A percentile compares a stretch with the other conserved stretches of the same genome.
Conservation (phyloP, 2,888 invertebrate species). For the Tenthredo scrophulariae region DNA sequence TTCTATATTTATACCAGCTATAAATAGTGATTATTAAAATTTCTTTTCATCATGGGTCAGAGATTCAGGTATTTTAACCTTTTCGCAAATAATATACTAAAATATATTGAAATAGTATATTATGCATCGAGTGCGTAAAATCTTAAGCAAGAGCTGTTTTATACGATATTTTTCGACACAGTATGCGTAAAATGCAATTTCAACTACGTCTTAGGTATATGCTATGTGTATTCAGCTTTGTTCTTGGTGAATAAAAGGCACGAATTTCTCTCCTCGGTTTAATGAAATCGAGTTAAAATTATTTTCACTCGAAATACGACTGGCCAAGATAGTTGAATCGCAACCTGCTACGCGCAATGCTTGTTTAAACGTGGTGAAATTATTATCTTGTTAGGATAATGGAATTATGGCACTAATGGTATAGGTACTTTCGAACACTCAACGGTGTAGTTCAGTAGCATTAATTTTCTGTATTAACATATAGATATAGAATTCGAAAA, state of each 20-base stretch:
- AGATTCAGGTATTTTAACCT: neutral
- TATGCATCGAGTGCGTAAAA: too few relatives aligned
- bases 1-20: neutral
- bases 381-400: neutral
- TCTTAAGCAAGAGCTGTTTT: too few relatives aligned
- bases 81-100: neutral
- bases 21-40: neutral
- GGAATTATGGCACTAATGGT: neutral
- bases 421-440: neutral
- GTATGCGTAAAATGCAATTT: too few relatives aligned
- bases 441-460: neutral
- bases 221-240: neutral
- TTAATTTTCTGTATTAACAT: neutral
- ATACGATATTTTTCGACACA: too few relatives aligned
- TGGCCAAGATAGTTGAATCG: neutral
- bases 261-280: slow-evolving; percentile 4
- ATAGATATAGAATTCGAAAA: neutral
- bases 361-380: neutral
- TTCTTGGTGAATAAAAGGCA: neutral
- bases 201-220: neutral
- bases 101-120: too few relatives aligned
- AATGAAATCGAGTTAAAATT: neutral
- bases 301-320: neutral
- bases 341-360: neutral
- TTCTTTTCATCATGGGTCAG: neutral